Conservation (phyloP, 35 echinoderm and acorn worm genomes). For the Holothuria glaberrima region DNA sequence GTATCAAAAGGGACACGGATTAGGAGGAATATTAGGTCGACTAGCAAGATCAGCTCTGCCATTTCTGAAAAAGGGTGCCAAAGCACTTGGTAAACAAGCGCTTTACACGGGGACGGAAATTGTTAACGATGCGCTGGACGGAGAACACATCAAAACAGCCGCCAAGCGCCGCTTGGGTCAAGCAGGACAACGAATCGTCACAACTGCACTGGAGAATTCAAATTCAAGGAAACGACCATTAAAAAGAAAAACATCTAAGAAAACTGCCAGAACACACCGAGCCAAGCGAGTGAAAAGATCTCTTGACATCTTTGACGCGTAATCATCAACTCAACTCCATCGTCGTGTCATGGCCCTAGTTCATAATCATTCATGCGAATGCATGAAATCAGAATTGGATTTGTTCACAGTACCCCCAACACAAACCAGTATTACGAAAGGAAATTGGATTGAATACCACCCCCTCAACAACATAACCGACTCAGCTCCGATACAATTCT, state of each 20-base stretch:
- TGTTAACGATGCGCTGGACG: conserved; percentile 7
- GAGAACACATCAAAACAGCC: conserved; percentile 8
- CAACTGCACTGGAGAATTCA: background rate
- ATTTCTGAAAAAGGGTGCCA: conserved; percentile 43
- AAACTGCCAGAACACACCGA: background rate
- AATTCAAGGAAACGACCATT: background rate
- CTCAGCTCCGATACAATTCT: conserved; percentile 56
- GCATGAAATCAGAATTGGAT: conserved; percentile 52
- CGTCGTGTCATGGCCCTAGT: conserved; percentile 26
- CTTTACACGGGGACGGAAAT: conserved; percentile 42
- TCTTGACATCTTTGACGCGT: conserved; percentile 61
- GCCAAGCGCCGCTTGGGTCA: background rate
- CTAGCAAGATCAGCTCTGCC: conserved; percentile 19
- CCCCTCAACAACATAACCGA: conserved; percentile 47
- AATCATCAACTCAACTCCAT: background rate
- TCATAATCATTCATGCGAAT: conserved; percentile 61
- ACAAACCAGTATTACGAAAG: conserved; percentile 37
- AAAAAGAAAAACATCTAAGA: background rate
- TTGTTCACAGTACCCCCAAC: conserved; percentile 1
- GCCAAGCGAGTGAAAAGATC: conserved; percentile 42
- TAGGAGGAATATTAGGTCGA: conserved; percentile 34
- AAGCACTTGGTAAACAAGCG: conserved; percentile 45
- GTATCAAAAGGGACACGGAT: conserved; percentile 28
- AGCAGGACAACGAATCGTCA: conserved; percentile 28
- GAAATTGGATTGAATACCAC: conserved; percentile 50